These are phyloP conservation scores for Agrilus cyanescens DNA, from an alignment of 2,888 invertebrate species.

Conservation along the genomic window DNA sequence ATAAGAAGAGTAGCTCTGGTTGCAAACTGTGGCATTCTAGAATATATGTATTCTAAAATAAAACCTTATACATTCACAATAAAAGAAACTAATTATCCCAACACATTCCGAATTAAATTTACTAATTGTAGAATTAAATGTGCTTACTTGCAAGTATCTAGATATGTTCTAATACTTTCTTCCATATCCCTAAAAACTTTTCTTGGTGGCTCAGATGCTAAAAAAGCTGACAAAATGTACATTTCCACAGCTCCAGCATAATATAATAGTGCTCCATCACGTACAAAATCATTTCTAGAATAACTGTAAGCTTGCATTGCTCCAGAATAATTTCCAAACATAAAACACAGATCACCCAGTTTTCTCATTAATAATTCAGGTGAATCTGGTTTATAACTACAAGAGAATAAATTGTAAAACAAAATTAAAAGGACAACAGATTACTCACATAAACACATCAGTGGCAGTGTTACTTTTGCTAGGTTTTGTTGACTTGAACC, in stretches of 20 bases:
- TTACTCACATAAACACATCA: conserved; percentile 75
- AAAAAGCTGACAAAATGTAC: conserved; percentile 86
- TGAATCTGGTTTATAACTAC: conserved; percentile 68
- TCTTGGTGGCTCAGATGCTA: conserved; percentile 66
- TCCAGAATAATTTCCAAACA: conserved; percentile 86
- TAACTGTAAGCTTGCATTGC: conserved; percentile 92
- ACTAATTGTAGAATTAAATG: conserved; percentile 2
- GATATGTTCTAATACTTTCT: conserved; percentile 83
- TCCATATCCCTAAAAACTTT: conserved; percentile 88
- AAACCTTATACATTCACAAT: background rate
- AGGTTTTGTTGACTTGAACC: conserved; percentile 86
- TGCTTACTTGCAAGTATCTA: conserved; percentile 74
- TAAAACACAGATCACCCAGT: conserved; percentile 89
- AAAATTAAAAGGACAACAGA: conserved; percentile 1
- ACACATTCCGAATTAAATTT: background rate
- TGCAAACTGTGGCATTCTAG: conserved; percentile 81
- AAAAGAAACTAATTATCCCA: background rate
- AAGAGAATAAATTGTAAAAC: conserved; percentile 14
- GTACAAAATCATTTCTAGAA: conserved; percentile 94
- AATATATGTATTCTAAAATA: conserved; percentile 15
- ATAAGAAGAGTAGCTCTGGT: conserved; percentile 84
- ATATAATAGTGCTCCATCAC: conserved; percentile 94
- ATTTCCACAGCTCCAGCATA: conserved; percentile 95
- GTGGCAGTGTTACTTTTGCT: conserved; percentile 57
- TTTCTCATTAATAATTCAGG: conserved; percentile 88